phyloP scores from a whole-genome alignment of 2,888 invertebrate genomes.

The Meiosimyza decipiens region DNA sequence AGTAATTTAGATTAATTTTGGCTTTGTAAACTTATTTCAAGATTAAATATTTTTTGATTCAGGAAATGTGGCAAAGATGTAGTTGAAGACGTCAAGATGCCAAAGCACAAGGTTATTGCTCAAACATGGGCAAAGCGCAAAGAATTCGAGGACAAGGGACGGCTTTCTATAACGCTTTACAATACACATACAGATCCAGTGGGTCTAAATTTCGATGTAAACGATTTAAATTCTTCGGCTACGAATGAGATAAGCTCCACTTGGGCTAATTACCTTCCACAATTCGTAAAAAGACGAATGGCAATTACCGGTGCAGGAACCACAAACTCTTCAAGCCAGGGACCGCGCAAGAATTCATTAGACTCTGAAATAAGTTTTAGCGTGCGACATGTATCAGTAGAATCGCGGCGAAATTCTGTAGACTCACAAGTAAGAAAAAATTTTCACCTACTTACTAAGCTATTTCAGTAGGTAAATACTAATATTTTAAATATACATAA shows the following conservation, averaged over 20 bases:
- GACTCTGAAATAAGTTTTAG: slow-evolving; percentile 82
- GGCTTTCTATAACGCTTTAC: slow-evolving; percentile 87
- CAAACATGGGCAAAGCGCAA: slow-evolving; percentile 90
- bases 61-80: slow-evolving; percentile 80
- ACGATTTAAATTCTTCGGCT: slow-evolving; percentile 75
- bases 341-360: slow-evolving; percentile 73
- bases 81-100: slow-evolving; percentile 78
- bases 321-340: slow-evolving; percentile 70
- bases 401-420: slow-evolving; percentile 86
- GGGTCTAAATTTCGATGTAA: slow-evolving; percentile 76
- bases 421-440: slow-evolving; percentile 78
- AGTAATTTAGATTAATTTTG: slow-evolving; percentile 69
- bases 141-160: slow-evolving; percentile 84
- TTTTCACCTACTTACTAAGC: not conserved
- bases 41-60: not conserved
- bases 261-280: slow-evolving; percentile 91
- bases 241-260: slow-evolving; percentile 90
- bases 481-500: no score
- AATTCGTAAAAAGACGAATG: slow-evolving; percentile 84
- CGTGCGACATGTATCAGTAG: slow-evolving; percentile 84
- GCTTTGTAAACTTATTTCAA: slow-evolving; percentile 12
- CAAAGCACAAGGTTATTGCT: slow-evolving; percentile 91
- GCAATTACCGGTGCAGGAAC: slow-evolving; percentile 74
- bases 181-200: slow-evolving; percentile 92
- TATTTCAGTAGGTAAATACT: not conserved